Percentiles rank a stretch among this genome's conserved stretches.
Evolutionary conservation across 2,888 invertebrate genomes (phyloP).

Genomic region (Volucella bombylans): DNA sequence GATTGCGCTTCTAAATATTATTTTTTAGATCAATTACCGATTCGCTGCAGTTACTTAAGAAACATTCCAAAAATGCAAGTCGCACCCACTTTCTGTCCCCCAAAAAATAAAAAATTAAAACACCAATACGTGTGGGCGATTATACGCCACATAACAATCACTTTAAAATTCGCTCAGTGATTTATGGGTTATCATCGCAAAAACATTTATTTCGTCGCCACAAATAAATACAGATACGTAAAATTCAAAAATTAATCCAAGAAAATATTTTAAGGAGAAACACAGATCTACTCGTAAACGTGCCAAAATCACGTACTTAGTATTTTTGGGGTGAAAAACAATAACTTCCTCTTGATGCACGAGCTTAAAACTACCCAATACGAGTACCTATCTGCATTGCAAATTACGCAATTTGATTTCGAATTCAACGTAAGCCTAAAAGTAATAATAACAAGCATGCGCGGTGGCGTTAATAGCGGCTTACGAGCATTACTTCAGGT

Average conservation of each 20-base stretch:
- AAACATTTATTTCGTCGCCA: too few species aligned
- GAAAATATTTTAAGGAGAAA: not conserved
- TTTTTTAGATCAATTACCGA: too few species aligned
- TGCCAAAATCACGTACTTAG: slow-evolving; percentile 14
- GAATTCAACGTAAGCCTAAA: slow-evolving; percentile 2
- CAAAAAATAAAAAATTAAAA: too few species aligned
- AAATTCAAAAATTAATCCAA: not conserved
- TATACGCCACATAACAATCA: too few species aligned
- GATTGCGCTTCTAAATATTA: too few species aligned
- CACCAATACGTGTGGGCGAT: too few species aligned
- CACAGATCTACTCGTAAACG: slow-evolving; percentile 4
- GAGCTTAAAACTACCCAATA: not conserved
- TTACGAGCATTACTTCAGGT: not conserved
- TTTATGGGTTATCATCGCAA: too few species aligned
- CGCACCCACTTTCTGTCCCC: too few species aligned
- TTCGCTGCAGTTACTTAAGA: too few species aligned
- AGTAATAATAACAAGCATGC: not conserved
- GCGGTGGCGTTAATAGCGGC: not conserved
- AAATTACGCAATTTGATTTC: slow-evolving; percentile 24
- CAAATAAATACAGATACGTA: too few species aligned
- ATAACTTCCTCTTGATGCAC: slow-evolving; percentile 6
- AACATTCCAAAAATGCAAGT: too few species aligned
- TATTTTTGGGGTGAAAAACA: slow-evolving; percentile 4
- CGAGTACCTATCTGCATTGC: slow-evolving; percentile 15
- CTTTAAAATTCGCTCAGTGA: too few species aligned